Evolutionary conservation across 1,140 invertebrate species (phyloP), one percentile per base, ranked within the genome.

Genomic region (Neuroterus valhalla): DNA sequence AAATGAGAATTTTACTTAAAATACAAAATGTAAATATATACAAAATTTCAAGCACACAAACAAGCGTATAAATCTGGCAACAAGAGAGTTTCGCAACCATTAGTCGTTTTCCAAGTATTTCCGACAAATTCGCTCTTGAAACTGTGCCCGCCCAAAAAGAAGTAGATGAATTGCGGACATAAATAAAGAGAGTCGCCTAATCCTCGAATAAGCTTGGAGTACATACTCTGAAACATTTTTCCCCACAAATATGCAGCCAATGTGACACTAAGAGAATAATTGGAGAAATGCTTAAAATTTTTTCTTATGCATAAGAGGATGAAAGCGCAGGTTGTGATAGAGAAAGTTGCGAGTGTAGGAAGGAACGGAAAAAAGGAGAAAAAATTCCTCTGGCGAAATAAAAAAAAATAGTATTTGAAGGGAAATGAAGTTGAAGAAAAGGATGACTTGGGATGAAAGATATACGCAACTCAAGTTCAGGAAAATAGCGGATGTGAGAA

Each of bases 51-150:
- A 38, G 21, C 31, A 5, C 4, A 26, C 26, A 62, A 31, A 15
- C 14, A 26, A 31, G 55, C 26, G 15, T 26, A 62, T 31, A 62
- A 62, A 62, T 26, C 52, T 55, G 23, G 23, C 26, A 62, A 62
- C 26, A 38, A 62, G 31, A 62, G 26, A 62, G 5, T 31, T 15
- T 26, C 26, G 23, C 31, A 62, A 62, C 23, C 55, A 21, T 21
- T 31, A 55, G 52, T 38, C 31, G 8, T 55, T 23, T 11, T 21
- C 52, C 52, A 55, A 55, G 52, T 55, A 55, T 26, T 21, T 31
- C 52, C 52, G 52, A 55, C 52, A 31, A 55, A 55, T 55, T 55
- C 26, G 52, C 52, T 55, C 52, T 55, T 55, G 52, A 55, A 55
- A 55, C 14, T 21, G 52, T 55, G 19, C 8, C 23, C 21, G 31